These are phyloP conservation scores for Urocynchramus pylzowi DNA, from an alignment of 2,113 vertebrate genomes.

Conservation along the genomic window DNA sequence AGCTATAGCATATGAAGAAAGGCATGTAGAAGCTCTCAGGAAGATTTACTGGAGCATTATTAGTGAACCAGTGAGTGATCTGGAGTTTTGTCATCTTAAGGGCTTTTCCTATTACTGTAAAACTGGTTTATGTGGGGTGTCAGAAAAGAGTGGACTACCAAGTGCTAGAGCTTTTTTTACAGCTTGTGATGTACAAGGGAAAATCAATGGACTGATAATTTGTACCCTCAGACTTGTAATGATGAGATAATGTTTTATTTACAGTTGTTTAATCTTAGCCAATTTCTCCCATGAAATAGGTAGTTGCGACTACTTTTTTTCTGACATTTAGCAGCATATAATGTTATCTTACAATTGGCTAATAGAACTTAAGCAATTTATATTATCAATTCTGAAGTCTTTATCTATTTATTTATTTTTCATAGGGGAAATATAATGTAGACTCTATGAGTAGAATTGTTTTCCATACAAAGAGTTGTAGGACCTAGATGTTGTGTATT, in stretches of 20 bases:
- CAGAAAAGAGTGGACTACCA: background rate
- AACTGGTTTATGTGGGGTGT: background rate
- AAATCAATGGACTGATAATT: background rate
- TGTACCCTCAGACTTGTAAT: background rate
- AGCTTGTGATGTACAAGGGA: background rate
- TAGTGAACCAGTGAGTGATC: background rate
- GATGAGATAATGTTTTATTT: background rate
- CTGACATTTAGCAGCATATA: background rate
- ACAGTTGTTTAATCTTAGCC: background rate
- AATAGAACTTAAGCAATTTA: background rate
- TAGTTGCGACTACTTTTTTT: background rate
- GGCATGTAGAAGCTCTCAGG: background rate
- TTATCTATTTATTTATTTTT: background rate
- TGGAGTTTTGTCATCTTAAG: background rate
- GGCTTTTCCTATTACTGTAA: background rate
- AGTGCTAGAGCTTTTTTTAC: background rate
- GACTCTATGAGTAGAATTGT: background rate
- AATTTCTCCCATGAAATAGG: background rate
- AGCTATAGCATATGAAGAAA: background rate
- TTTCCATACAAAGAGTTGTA: background rate
- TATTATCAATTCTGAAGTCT: background rate
- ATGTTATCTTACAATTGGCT: background rate
- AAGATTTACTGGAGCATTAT: background rate
- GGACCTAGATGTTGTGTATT: rapidly evolving
- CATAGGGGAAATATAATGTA: background rate